Conservation (phyloP, 2,113 vertebrate genomes). For the Myxocyprinus asiaticus region DNA sequence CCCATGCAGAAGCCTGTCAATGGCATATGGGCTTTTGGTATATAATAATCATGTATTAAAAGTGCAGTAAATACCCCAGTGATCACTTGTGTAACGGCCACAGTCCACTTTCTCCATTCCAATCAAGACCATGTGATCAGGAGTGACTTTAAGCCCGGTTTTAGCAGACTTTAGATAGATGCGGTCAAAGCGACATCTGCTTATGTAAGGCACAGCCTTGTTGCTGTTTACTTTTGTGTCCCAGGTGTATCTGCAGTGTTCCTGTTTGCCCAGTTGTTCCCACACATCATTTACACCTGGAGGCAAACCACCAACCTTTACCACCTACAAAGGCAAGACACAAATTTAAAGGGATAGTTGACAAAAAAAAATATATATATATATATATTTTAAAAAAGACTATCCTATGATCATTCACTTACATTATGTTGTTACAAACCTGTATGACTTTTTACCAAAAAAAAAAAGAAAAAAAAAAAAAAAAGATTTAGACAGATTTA, state of each 20-base stretch:
- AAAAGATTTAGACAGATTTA: no score
- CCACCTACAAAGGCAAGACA: slow-evolving; percentile 73
- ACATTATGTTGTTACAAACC: no score
- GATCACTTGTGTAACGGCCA: slow-evolving; percentile 89
- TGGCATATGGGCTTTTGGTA: background rate
- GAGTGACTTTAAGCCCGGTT: slow-evolving; percentile 65
- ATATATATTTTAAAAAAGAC: no score
- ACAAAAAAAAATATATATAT: no score
- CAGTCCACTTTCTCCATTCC: slow-evolving; percentile 93
- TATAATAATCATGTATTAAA: slow-evolving; percentile 61
- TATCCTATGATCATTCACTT: no score
- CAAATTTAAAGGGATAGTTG: background rate
- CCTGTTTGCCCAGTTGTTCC: slow-evolving; percentile 85
- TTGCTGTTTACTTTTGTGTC: slow-evolving; percentile 89
- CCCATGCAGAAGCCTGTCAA: background rate
- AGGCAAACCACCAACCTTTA: slow-evolving; percentile 81
- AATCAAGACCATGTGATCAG: slow-evolving; percentile 84
- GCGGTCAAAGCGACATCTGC: slow-evolving; percentile 88
- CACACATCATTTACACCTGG: slow-evolving; percentile 81
- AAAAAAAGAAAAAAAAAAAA: no score
- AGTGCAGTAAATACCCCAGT: slow-evolving; percentile 92
- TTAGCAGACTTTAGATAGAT: slow-evolving; percentile 80
- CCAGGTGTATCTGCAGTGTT: slow-evolving; percentile 93
- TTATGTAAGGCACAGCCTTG: slow-evolving; percentile 66
- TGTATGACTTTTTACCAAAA: no score